Percentiles rank a stretch among this genome's conserved stretches.
These are phyloP conservation scores for Saturnia japonica DNA, from an alignment of 2,888 invertebrate genomes.

Conservation along the genomic window DNA sequence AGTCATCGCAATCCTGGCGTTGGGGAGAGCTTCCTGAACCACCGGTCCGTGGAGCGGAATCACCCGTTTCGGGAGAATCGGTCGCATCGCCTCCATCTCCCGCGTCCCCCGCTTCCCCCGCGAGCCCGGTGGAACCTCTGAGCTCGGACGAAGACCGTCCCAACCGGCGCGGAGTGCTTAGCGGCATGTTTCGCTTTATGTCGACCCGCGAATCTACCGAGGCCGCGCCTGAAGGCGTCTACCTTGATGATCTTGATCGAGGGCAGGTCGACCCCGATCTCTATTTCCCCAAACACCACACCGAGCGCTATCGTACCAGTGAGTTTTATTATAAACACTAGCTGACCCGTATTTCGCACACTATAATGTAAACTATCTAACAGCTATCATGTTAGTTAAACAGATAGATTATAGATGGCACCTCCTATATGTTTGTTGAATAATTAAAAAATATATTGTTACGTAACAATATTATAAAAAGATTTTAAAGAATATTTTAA, in stretches of 20 bases:
- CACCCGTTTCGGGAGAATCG: conserved; percentile 42
- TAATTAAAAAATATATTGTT: too few species aligned
- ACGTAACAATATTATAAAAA: too few species aligned
- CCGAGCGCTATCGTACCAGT: conserved; percentile 72
- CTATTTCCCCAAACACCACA: conserved; percentile 91
- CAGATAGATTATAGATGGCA: too few species aligned
- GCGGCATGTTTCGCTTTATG: conserved; percentile 97
- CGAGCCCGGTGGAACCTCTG: conserved; percentile 68
- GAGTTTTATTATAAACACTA: conserved; percentile 27
- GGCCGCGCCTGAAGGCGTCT: conserved; percentile 89
- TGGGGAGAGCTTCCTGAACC: conserved; percentile 93
- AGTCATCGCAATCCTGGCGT: conserved; percentile 89
- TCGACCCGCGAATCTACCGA: conserved; percentile 58
- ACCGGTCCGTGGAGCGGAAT: conserved; percentile 55
- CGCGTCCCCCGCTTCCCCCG: conserved; percentile 53
- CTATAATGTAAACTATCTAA: too few species aligned
- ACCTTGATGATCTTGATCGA: conserved; percentile 94
- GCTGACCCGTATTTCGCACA: too few species aligned
- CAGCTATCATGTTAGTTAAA: too few species aligned
- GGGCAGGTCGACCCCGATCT: conserved; percentile 96
- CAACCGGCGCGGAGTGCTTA: conserved; percentile 86
- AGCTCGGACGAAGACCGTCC: conserved; percentile 79
- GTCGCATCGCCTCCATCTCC: conserved; percentile 48
- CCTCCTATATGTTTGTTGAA: too few species aligned
- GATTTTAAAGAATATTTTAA: too few species aligned